These are phyloP conservation scores for Hippocampus guttulatus DNA, from an alignment of 2,113 vertebrate genomes.

Conservation along the genomic window DNA sequence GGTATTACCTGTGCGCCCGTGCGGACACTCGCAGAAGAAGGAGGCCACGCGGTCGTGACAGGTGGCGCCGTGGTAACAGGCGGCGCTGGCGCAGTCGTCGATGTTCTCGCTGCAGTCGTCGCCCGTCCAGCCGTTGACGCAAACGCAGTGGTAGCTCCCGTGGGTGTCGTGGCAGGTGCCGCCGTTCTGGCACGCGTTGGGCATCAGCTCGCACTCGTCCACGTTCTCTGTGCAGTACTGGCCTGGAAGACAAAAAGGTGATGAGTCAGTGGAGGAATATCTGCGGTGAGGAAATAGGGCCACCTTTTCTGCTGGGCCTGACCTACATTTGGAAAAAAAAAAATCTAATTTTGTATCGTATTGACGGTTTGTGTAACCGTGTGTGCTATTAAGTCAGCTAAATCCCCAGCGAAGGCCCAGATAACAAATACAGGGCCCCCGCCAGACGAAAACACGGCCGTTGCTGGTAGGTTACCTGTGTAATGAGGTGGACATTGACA, in stretches of 20 bases:
- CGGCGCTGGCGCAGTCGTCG: conserved; percentile 87
- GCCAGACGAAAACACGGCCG: too few species aligned
- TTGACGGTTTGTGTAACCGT: too few species aligned
- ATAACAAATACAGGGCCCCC: too few species aligned
- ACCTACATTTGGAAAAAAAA: too few species aligned
- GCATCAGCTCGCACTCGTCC: conserved; percentile 92
- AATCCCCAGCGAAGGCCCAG: too few species aligned
- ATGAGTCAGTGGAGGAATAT: background rate
- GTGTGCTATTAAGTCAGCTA: too few species aligned
- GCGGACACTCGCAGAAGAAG: conserved; percentile 96
- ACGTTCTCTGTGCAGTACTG: conserved; percentile 94
- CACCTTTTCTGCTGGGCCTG: too few species aligned
- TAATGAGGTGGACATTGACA: conserved; percentile 92
- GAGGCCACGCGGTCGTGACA: conserved; percentile 94
- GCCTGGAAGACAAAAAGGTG: conserved; percentile 65
- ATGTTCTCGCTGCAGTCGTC: conserved; percentile 97
- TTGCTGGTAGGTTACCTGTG: conserved; percentile 76
- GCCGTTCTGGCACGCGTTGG: conserved; percentile 91
- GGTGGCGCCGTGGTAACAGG: conserved; percentile 86
- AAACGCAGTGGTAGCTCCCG: conserved; percentile 87
- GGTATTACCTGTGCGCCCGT: conserved; percentile 83
- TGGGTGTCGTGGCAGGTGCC: conserved; percentile 92
- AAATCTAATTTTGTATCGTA: too few species aligned
- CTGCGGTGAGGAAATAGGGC: background rate
- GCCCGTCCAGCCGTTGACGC: conserved; percentile 92